Evolutionary conservation across 35 echinoderm and acorn worm species (phyloP), one percentile per base, ranked within the genome.

Genomic region (Apostichopus japonicus): DNA sequence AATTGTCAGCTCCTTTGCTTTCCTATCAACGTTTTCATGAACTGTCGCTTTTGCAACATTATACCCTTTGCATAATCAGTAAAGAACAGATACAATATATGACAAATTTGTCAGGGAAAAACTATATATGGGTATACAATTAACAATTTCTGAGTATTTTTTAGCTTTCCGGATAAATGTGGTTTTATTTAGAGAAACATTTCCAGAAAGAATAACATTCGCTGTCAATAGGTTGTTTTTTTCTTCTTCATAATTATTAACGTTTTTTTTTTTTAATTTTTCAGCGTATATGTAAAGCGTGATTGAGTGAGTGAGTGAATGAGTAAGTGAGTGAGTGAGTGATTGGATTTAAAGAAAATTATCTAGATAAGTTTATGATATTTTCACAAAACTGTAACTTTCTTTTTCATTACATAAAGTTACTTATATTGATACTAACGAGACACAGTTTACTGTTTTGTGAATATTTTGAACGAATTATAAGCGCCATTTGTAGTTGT

Each of bases 401-500:
- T 67, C 4, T 67, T 67, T 44, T 44, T 44, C 33, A 44, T 44
- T 15, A 67, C 19, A 67, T 19, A 19, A 67, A 67, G 63, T 67
- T 67, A 67, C 63, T 67, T 67, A 67, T 67, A 67, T 67, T 67
- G 63, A 67, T 67, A 67, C 63, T 67, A 67, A 67, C 63, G 19
- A 67, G 14, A 67, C 63, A 67, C 7, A 19, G 11, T 67, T 80
- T 53, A 80, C 54, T 83, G 79, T 83, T 83, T 83, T 80, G 44
- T 55, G 79, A 44, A 83, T 83, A 83, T 44, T 83, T 83, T 54
- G 19, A 54, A 83, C 16, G 54, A 83, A 83, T 54, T 83, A 83
- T 83, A 83, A 83, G 54, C 79, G 79, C 79, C 44, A 83, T 83
- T 83, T 83, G 79, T 83, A 83, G 33, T 53, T 83, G 79, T 83